Conservation (phyloP, 2,113 vertebrate genomes). For the Larimichthys polyactis region DNA sequence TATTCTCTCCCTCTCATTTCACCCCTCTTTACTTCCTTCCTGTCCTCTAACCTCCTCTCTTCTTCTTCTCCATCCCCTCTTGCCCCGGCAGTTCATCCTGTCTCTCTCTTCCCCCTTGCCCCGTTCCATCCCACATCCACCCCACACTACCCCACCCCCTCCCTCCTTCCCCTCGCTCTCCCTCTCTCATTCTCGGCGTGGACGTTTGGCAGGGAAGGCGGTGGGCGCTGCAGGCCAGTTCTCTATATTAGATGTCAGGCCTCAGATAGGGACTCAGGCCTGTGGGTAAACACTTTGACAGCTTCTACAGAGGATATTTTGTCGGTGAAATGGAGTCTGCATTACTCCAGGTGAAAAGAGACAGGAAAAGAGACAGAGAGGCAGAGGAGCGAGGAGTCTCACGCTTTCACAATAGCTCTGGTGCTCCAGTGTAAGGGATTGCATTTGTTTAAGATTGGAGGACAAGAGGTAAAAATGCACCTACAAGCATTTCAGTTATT, state of each 20-base stretch:
- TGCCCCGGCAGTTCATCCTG: constrained; percentile 10
- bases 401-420: constrained; percentile 33
- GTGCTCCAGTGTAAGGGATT: constrained; percentile 8
- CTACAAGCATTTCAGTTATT: not conserved
- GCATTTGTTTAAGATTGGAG: constrained; percentile 35
- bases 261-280: constrained; percentile 85
- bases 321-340: constrained; percentile 83
- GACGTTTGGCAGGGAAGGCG: constrained; percentile 61
- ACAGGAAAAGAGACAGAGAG: constrained; percentile 41
- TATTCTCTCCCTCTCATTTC: constrained; percentile 31
- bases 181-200: constrained; percentile 47
- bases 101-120: not conserved
- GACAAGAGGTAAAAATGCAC: constrained; percentile 28
- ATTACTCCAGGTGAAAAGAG: constrained; percentile 75
- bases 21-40: constrained; percentile 22
- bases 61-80: constrained; percentile 8
- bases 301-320: constrained; percentile 85
- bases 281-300: constrained; percentile 85
- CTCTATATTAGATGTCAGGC: constrained; percentile 85
- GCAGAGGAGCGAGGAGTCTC: constrained; percentile 37
- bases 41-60: constrained; percentile 33
- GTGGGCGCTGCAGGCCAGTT: constrained; percentile 79
- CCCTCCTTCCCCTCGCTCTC: not conserved
- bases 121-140: not conserved
- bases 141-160: constrained; percentile 2